Evolutionary conservation across 1,140 invertebrate genomes (phyloP).

Genomic region (Bombus confusus): DNA sequence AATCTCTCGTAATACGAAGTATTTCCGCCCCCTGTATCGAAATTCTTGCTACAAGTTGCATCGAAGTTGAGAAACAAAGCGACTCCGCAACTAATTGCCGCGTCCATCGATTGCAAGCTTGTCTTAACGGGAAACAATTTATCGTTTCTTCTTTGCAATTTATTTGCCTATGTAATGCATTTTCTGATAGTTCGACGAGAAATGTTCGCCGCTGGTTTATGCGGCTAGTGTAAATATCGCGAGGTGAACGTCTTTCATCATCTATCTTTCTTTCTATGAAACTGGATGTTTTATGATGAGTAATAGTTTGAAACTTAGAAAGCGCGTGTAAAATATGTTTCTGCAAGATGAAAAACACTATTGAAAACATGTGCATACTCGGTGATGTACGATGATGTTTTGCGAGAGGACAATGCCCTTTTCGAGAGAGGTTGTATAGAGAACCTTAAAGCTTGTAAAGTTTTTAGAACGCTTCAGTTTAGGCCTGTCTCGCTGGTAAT

Average conservation of each 20-base stretch:
- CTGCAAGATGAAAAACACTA: too few species aligned
- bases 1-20: slow-evolving; percentile 5
- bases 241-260: not conserved
- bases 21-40: not conserved
- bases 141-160: not conserved
- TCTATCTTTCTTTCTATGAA: too few species aligned
- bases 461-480: too few species aligned
- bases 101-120: not conserved
- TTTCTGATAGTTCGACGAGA: not conserved
- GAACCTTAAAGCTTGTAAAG: too few species aligned
- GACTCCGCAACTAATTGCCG: not conserved
- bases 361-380: too few species aligned
- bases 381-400: too few species aligned
- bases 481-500: too few species aligned
- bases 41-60: not conserved
- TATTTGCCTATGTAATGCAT: not conserved
- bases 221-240: too few species aligned
- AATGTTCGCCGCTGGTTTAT: not conserved
- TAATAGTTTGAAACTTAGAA: not conserved
- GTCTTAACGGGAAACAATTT: not conserved
- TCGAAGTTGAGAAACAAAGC: not conserved
- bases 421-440: too few species aligned
- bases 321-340: not conserved
- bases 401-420: too few species aligned
- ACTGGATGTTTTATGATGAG: not conserved